Evolutionary conservation across 2,797 vertebrate genomes (phyloP).

Genomic region (Chanos chanos): DNA sequence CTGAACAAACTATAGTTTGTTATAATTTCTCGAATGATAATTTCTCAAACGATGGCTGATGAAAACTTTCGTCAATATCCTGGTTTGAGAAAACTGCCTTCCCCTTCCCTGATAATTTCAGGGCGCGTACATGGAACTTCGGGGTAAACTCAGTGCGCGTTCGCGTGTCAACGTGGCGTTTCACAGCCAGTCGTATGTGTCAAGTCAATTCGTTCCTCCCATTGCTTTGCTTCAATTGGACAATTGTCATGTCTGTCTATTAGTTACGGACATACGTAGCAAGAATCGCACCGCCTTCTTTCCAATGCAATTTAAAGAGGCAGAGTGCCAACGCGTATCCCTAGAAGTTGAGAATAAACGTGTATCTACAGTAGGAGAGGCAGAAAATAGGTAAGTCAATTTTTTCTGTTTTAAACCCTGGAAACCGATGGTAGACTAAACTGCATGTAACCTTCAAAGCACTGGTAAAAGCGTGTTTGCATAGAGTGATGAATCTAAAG

Average conservation of each 20-base stretch:
- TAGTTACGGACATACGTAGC: constrained; percentile 36
- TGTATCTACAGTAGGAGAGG: neutral
- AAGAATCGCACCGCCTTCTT: constrained; percentile 32
- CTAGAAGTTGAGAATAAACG: neutral
- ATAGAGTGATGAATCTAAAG: too few relatives aligned
- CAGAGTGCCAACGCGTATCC: constrained; percentile 58
- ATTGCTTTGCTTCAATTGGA: constrained; percentile 56
- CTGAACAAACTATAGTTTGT: too few relatives aligned
- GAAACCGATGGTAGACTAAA: too few relatives aligned
- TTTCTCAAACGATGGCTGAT: neutral
- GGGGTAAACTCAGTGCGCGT: too few relatives aligned
- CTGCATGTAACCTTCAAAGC: too few relatives aligned
- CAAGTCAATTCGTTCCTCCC: neutral
- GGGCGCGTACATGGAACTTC: too few relatives aligned
- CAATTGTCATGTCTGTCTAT: rapidly evolving
- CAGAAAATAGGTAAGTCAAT: constrained; percentile 42
- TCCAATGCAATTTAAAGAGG: constrained; percentile 52
- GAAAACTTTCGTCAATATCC: neutral
- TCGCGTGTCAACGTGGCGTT: constrained; percentile 81
- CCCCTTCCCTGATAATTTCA: neutral
- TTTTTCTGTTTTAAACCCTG: neutral
- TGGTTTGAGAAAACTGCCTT: neutral
- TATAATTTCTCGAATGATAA: too few relatives aligned
- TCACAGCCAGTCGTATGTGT: constrained; percentile 59
- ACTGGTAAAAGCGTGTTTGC: too few relatives aligned